Conservation (phyloP, 1,140 invertebrate species). For the Scaptomyza montana region DNA sequence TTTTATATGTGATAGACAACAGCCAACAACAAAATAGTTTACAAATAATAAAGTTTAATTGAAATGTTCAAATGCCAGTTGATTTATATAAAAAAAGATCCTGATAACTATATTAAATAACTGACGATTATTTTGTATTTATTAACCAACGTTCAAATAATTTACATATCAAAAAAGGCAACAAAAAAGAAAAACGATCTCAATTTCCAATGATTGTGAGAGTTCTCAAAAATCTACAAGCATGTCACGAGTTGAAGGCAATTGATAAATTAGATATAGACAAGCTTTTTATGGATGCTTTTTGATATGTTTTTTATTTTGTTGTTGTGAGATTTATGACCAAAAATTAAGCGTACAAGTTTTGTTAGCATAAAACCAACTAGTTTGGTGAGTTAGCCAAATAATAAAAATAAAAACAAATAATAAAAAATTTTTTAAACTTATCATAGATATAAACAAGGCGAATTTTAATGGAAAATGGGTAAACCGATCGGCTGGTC, state of each 20-base stretch:
- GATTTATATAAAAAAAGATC: too few species aligned
- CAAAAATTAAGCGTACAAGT: conserved; percentile 31
- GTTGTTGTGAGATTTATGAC: conserved; percentile 13
- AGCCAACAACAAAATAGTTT: too few species aligned
- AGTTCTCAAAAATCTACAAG: conserved; percentile 45
- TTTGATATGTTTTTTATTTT: conserved; percentile 9
- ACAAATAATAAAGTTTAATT: too few species aligned
- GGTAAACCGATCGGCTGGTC: conserved; percentile 49
- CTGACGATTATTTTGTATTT: conserved; percentile 40
- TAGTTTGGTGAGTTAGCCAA: background rate
- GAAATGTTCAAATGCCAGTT: too few species aligned
- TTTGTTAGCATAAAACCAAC: conserved; percentile 2
- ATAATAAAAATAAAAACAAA: conserved; percentile 2
- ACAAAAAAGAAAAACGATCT: background rate
- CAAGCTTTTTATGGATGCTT: conserved; percentile 57
- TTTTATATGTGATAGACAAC: too few species aligned
- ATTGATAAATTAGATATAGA: conserved; percentile 50
- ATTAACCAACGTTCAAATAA: conserved; percentile 3
- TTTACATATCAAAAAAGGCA: background rate
- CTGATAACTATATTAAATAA: conserved; percentile 1
- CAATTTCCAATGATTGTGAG: conserved; percentile 26
- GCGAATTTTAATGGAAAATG: conserved; percentile 8
- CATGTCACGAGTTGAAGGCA: conserved; percentile 50
- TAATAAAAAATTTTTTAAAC: background rate
- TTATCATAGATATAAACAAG: conserved; percentile 17